Evolutionary conservation across 2,797 vertebrate genomes (phyloP).

Genomic region (Microhierax caerulescens): DNA sequence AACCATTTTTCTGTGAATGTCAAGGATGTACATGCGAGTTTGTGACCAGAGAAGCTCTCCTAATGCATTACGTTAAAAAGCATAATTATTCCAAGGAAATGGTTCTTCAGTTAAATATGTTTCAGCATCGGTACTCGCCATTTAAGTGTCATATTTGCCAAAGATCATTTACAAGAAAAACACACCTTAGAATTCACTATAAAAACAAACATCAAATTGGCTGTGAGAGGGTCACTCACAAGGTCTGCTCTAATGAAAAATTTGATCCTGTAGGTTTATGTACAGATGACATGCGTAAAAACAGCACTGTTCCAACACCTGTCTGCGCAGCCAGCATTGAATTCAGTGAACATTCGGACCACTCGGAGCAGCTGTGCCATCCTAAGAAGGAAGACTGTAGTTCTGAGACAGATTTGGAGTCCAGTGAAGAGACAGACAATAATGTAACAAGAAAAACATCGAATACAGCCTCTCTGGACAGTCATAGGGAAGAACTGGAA

Average conservation of each 20-base stretch:
- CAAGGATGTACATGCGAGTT: conserved; percentile 87
- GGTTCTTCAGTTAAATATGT: conserved; percentile 85
- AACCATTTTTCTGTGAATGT: conserved; percentile 89
- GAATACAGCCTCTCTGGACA: conserved; percentile 67
- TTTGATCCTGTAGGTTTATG: conserved; percentile 68
- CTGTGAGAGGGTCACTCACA: conserved; percentile 76
- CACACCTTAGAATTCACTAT: conserved; percentile 88
- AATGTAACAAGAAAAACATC: conserved; percentile 54
- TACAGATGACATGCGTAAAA: conserved; percentile 61
- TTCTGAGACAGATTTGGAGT: conserved; percentile 77
- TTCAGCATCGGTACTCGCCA: conserved; percentile 87
- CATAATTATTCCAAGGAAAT: conserved; percentile 86
- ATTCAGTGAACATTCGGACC: conserved; percentile 47
- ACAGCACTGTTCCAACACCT: background rate
- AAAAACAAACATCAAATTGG: conserved; percentile 85
- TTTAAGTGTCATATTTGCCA: conserved; percentile 94
- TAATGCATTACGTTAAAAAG: conserved; percentile 88
- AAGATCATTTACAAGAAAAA: conserved; percentile 89
- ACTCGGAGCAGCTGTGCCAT: conserved; percentile 59
- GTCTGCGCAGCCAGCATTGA: background rate
- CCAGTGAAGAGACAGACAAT: conserved; percentile 76
- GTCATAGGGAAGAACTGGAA: conserved; percentile 76
- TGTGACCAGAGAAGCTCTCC: conserved; percentile 87
- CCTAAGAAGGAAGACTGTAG: conserved; percentile 74
- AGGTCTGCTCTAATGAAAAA: conserved; percentile 72